phyloP scores from a whole-genome alignment of 2,113 vertebrate species.

The Telmatochromis brachygnathus region DNA sequence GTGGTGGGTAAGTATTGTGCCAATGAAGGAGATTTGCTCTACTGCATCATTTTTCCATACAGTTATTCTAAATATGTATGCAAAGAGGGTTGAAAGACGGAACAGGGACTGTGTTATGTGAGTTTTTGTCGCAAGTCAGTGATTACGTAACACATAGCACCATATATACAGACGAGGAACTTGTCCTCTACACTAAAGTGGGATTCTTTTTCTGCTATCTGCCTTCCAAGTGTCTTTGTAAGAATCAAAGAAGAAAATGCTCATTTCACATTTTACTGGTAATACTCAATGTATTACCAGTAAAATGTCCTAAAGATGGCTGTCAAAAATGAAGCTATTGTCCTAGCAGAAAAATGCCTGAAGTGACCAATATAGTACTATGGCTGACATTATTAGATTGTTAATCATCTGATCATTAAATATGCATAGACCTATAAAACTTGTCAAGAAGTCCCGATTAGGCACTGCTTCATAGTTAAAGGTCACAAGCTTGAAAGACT shows the following conservation, averaged over 20 bases:
- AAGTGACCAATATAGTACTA: not conserved
- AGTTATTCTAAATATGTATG: not conserved
- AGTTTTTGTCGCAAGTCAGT: not conserved
- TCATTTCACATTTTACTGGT: not conserved
- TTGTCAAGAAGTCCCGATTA: not conserved
- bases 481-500: not conserved
- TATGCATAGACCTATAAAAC: not conserved
- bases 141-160: not conserved
- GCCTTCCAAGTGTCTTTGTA: not conserved
- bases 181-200: not conserved
- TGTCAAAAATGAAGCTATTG: not conserved
- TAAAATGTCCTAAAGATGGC: not conserved
- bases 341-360: not conserved
- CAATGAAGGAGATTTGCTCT: not conserved
- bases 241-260: not conserved
- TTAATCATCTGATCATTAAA: not conserved
- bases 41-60: not conserved
- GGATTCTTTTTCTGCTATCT: not conserved
- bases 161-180: not conserved
- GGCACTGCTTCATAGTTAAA: not conserved
- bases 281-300: not conserved
- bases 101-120: not conserved
- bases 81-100: not conserved
- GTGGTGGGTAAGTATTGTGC: slow-evolving; percentile 28
- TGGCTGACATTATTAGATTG: not conserved